A percentile compares a stretch with the other conserved stretches of the same genome.
These are phyloP conservation scores for Caracal caracal DNA, from an alignment of 2,113 vertebrate species.

Conservation along the genomic window DNA sequence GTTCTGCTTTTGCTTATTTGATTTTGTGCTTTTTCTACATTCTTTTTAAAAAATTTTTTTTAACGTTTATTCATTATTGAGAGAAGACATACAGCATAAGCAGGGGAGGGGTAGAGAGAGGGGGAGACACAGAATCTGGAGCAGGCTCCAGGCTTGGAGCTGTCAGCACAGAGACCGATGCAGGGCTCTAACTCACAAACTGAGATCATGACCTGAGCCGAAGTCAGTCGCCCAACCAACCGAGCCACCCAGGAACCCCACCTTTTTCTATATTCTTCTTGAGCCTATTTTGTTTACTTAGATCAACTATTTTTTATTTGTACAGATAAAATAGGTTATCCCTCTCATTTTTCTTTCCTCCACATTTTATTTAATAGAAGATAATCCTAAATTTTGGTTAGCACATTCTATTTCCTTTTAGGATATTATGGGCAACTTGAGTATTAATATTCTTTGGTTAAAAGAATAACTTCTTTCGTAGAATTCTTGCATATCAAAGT, in stretches of 20 bases:
- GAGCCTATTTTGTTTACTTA: conserved; percentile 44
- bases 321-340: conserved; percentile 26
- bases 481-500: conserved; percentile 31
- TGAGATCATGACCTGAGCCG: no score
- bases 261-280: conserved; percentile 52
- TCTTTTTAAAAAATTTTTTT: conserved; percentile 18
- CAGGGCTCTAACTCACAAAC: no score
- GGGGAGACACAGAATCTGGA: no score
- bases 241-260: no score
- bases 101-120: no score
- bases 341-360: conserved; percentile 10
- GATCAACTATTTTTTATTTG: conserved; percentile 38
- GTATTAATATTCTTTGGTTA: conserved; percentile 50
- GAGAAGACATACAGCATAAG: no score
- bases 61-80: no score
- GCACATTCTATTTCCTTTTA: conserved; percentile 16
- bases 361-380: conserved; percentile 58
- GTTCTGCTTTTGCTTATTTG: conserved; percentile 36
- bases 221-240: no score
- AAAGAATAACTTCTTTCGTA: conserved; percentile 27
- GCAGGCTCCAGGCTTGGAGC: no score
- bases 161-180: no score
- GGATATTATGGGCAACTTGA: background rate
- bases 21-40: conserved; percentile 53
- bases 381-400: conserved; percentile 23